Evolutionary conservation across 2,888 invertebrate species (phyloP).

Genomic region (Oligia latruncula): DNA sequence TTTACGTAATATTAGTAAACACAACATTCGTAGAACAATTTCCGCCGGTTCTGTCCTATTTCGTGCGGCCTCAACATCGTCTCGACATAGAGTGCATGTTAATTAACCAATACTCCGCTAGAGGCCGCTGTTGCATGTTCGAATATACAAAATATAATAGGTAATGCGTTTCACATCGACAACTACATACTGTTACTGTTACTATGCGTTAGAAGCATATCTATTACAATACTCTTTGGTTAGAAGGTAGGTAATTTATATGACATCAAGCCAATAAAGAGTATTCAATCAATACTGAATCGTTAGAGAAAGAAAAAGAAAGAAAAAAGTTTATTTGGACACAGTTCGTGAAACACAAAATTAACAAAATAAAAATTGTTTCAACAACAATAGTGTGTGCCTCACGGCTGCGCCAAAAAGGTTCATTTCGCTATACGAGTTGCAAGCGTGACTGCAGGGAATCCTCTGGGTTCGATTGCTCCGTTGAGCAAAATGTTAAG

Average conservation of each 20-base stretch:
- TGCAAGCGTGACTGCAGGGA: not conserved
- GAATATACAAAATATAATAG: constrained; percentile 20
- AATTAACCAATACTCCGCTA: constrained; percentile 64
- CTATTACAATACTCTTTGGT: not conserved
- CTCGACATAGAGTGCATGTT: constrained; percentile 65
- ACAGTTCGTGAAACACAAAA: no score
- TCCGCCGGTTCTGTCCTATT: constrained; percentile 62
- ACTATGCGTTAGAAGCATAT: not conserved
- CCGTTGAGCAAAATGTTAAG: not conserved
- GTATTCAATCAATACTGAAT: not conserved
- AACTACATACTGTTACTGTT: constrained; percentile 18
- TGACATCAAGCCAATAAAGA: not conserved
- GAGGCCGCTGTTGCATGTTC: constrained; percentile 61
- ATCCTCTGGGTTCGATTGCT: not conserved
- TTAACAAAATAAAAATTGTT: no score
- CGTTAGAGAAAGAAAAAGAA: no score
- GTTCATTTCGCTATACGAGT: no score
- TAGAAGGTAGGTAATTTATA: constrained; percentile 20
- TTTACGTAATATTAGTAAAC: constrained; percentile 38
- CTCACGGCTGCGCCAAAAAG: no score
- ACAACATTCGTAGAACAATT: constrained; percentile 49
- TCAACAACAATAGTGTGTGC: no score
- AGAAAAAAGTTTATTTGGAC: no score
- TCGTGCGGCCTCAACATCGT: constrained; percentile 66
- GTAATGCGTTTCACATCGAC: constrained; percentile 54